Evolutionary conservation across 2,888 invertebrate genomes (phyloP).

Genomic region (Phrixothrix hirtus): DNA sequence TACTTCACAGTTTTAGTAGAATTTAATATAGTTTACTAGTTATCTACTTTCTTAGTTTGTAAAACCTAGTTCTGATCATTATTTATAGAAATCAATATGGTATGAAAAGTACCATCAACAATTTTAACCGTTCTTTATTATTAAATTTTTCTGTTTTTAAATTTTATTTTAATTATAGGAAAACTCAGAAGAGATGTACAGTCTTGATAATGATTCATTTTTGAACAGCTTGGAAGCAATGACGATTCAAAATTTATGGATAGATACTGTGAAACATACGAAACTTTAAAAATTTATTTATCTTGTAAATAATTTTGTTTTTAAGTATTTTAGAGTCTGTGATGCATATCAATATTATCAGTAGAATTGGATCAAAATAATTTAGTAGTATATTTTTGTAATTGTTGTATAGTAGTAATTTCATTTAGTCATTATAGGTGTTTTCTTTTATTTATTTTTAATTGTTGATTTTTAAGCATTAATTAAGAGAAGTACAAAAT

Average conservation of each 20-base stretch:
- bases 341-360: conserved; percentile 55
- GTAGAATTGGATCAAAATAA: conserved; percentile 35
- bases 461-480: conserved; percentile 13
- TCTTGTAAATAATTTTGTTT: conserved; percentile 26
- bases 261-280: conserved; percentile 87
- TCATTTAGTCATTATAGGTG: conserved; percentile 17
- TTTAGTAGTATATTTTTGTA: conserved; percentile 30
- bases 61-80: no score
- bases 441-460: conserved; percentile 21
- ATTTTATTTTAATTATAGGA: conserved; percentile 66
- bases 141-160: no score
- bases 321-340: conserved; percentile 54
- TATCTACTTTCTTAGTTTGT: no score
- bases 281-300: conserved; percentile 66
- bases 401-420: conserved; percentile 29
- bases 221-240: conserved; percentile 90
- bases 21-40: no score
- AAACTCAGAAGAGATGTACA: conserved; percentile 92
- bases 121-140: no score
- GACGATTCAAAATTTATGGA: conserved; percentile 95
- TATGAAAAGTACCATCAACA: no score
- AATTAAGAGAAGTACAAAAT: conserved; percentile 18
- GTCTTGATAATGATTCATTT: conserved; percentile 91
- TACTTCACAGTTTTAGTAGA: no score
- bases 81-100: no score